These are phyloP conservation scores for Creontiades dilutus DNA, from an alignment of 2,888 invertebrate genomes.

Conservation along the genomic window DNA sequence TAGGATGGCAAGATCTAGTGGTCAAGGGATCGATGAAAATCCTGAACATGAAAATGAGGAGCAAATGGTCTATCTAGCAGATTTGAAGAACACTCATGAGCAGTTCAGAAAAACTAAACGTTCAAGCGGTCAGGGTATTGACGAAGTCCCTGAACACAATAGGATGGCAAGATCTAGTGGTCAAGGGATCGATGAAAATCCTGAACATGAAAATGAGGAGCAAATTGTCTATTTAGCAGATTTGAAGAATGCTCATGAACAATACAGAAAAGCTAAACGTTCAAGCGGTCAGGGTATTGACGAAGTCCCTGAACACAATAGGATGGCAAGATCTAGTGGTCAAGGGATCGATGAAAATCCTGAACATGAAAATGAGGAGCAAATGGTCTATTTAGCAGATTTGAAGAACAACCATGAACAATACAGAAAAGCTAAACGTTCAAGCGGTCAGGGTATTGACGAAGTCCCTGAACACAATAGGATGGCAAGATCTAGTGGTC, in stretches of 20 bases:
- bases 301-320: slow-evolving; percentile 12
- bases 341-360: slow-evolving; percentile 61
- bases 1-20: slow-evolving; percentile 37
- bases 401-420: background rate
- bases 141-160: slow-evolving; percentile 11
- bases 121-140: slow-evolving; percentile 41
- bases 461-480: background rate
- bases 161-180: slow-evolving; percentile 49
- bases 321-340: slow-evolving; percentile 38
- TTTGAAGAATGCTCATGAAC: background rate
- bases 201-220: slow-evolving; percentile 11
- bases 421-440: background rate
- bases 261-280: background rate
- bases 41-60: slow-evolving; percentile 27
- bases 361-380: slow-evolving; percentile 30
- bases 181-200: slow-evolving; percentile 55
- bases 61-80: background rate
- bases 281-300: slow-evolving; percentile 51
- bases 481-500: slow-evolving; percentile 29
- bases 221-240: background rate
- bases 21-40: slow-evolving; percentile 57
- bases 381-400: background rate
- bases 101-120: background rate
- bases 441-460: slow-evolving; percentile 42
- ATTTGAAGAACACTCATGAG: background rate